These are phyloP conservation scores for Cinclus mexicanus DNA, from an alignment of 2,113 vertebrate species.

Conservation along the genomic window DNA sequence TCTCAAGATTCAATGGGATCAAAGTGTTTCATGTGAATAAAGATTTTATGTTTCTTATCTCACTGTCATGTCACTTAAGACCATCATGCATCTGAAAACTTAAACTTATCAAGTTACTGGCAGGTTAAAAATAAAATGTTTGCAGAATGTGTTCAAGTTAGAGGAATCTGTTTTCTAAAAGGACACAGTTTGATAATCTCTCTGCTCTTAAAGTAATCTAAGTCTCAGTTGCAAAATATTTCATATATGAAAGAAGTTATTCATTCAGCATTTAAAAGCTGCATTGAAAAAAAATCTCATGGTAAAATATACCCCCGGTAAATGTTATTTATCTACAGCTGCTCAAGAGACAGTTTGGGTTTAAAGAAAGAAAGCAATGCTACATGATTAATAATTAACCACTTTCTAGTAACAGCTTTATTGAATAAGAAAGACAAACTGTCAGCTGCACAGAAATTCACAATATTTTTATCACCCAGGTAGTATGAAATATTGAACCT, in stretches of 20 bases:
- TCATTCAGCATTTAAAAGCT: neutral
- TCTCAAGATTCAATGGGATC: neutral
- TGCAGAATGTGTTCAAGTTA: neutral
- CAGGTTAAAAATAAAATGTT: neutral
- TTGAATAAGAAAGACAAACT: slow-evolving; percentile 2
- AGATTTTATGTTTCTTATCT: neutral
- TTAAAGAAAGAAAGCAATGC: neutral
- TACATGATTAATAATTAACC: slow-evolving; percentile 26
- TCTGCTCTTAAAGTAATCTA: neutral
- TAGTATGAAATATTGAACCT: slow-evolving; percentile 17
- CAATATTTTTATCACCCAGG: neutral
- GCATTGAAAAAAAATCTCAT: neutral
- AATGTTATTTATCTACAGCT: neutral
- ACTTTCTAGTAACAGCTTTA: neutral
- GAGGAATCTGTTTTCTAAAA: neutral
- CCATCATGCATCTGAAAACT: neutral
- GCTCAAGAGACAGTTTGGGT: neutral
- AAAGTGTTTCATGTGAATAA: neutral
- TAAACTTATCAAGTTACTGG: neutral
- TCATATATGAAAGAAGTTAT: neutral
- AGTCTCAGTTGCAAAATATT: neutral
- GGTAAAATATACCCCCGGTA: neutral
- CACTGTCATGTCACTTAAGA: neutral
- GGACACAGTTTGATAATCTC: neutral
- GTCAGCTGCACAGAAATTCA: slow-evolving; percentile 7